Base-by-base conservation (phyloP, 2,113 vertebrate species). In the Proteles cristata region DNA sequence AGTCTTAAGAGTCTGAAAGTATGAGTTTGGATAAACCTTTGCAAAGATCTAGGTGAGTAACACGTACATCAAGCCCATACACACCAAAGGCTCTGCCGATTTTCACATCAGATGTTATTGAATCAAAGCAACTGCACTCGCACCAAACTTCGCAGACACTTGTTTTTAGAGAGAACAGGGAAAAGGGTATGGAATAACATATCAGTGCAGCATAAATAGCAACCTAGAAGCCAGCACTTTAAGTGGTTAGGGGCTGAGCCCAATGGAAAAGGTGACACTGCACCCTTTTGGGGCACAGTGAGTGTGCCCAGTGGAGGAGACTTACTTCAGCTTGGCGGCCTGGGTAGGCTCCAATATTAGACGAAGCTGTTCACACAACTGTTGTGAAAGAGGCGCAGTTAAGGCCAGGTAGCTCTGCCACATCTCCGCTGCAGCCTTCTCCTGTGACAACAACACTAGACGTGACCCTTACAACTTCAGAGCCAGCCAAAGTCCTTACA, bases 341-440 rank as follows among this genome's bases (percentile, higher is more conserved):
- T 99, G 99, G 4, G 99, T 99, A 55, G 99, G 99, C 96, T 99
- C 99, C 97, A 99, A 92, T 69, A 99, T 99, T 97, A 99, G 99
- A 7, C 99, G 98, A 1, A 99, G 99, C 98, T 99, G 99, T 86
- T 99, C 99, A 96, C 99, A 99, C 55, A 99, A 98, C 97, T 99
- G 99, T 97, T 99, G 99, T 71, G 99, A 99, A 0, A 99, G 99
- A n/a, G 99, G 98, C 1, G 99, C 99, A 1, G 99, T 99, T 98
- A 99, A 98, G 2, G 98, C 98, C 96, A 99, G 99, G 96, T 99
- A 99, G 95, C 99, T 99, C 92, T 99, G 99, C 99, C 99, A 99
- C 99, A 99, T 98, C 94, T 99, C 99, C 5, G 99, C 98, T 43
- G 99, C 99, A 12, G 98, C 98, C 33, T 98, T 99, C 98, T 99